These are phyloP conservation scores for Psittacula derbiana DNA, from an alignment of 2,797 vertebrate genomes.

Conservation along the genomic window DNA sequence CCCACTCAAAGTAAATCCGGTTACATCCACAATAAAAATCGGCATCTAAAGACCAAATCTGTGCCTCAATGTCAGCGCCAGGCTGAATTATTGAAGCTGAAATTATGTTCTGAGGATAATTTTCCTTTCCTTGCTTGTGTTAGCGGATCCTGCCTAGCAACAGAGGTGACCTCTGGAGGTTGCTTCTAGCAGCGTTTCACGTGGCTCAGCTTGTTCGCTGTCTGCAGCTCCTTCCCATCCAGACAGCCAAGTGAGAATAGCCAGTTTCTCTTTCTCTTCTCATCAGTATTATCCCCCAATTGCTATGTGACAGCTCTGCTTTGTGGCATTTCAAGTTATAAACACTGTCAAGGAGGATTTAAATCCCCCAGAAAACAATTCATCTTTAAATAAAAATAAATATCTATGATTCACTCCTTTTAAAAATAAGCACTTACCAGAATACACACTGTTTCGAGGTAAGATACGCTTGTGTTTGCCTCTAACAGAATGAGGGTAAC, in stretches of 20 bases:
- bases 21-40: not conserved
- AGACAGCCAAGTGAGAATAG: not conserved
- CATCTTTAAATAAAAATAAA: constrained; percentile 6
- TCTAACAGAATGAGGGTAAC: not conserved
- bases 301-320: constrained; percentile 10
- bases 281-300: not conserved
- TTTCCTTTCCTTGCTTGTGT: not conserved
- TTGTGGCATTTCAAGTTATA: constrained; percentile 18
- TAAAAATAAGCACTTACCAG: constrained; percentile 12
- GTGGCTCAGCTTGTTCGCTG: not conserved
- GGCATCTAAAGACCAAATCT: not conserved
- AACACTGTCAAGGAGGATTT: constrained; percentile 23
- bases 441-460: not conserved
- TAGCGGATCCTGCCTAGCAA: constrained; percentile 46
- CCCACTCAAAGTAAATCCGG: not conserved
- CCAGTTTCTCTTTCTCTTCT: constrained; percentile 7
- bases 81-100: not conserved
- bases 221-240: constrained; percentile 8
- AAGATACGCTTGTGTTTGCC: constrained; percentile 14
- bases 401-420: constrained; percentile 27
- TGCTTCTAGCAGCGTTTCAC: constrained; percentile 1
- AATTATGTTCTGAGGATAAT: constrained; percentile 17
- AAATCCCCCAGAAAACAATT: constrained; percentile 23
- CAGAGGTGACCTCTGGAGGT: constrained; percentile 45
- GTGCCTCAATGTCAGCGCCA: not conserved